Conservation (phyloP, 1,140 invertebrate genomes). For the Drosophila punjabiensis region DNA sequence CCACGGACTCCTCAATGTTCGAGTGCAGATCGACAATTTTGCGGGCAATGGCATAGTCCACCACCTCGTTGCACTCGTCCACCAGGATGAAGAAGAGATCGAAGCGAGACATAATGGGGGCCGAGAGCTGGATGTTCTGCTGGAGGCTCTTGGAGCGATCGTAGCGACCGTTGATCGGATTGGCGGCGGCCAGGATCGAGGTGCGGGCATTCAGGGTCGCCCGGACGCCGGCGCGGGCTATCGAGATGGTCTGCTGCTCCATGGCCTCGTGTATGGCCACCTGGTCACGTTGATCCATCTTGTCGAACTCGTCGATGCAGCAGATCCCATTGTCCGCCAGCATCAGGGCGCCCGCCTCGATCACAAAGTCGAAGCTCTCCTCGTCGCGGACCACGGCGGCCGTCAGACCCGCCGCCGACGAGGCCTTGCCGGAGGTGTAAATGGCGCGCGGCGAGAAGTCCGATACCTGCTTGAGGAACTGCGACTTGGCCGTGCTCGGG, state of each 20-base stretch:
- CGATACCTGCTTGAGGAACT: conserved; percentile 97
- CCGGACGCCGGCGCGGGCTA: conserved; percentile 99
- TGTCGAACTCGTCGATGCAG: conserved; percentile 99
- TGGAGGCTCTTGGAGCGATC: conserved; percentile 97
- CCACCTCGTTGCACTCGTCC: conserved; percentile 97
- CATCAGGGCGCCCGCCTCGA: conserved; percentile 99
- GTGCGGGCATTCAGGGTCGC: conserved; percentile 99
- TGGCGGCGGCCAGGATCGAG: conserved; percentile 99
- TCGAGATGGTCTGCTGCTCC: conserved; percentile 99
- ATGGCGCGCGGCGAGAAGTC: conserved; percentile 98
- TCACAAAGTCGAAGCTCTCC: conserved; percentile 99
- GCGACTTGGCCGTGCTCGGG: conserved; percentile 99
- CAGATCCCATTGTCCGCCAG: conserved; percentile 99
- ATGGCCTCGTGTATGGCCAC: conserved; percentile 99
- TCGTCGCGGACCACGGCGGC: conserved; percentile 99
- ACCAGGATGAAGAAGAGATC: conserved; percentile 99
- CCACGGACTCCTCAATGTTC: conserved; percentile 91
- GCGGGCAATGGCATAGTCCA: conserved; percentile 98
- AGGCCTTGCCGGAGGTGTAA: conserved; percentile 99
- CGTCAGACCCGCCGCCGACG: conserved; percentile 98
- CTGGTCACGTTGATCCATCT: conserved; percentile 99
- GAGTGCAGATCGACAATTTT: conserved; percentile 98
- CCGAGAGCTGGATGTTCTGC: conserved; percentile 96
- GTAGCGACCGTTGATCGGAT: conserved; percentile 98
- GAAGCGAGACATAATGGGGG: conserved; percentile 99